Conservation (phyloP, 2,888 invertebrate genomes). For the Tetanocera ferruginea region DNA sequence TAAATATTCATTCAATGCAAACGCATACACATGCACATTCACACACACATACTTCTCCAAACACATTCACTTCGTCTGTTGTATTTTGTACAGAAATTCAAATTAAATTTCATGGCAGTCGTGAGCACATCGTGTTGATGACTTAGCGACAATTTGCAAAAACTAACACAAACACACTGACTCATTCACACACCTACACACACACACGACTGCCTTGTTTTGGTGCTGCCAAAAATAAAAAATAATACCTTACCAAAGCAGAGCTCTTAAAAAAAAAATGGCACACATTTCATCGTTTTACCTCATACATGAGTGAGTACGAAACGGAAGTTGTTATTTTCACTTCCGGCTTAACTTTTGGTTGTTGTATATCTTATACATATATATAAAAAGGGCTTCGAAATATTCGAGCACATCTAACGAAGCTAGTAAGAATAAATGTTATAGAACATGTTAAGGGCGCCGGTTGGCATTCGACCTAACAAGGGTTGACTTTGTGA, state of each 20-base stretch:
- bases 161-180: background rate
- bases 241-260: too few species aligned
- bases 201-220: background rate
- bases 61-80: slow-evolving; percentile 44
- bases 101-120: slow-evolving; percentile 41
- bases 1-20: slow-evolving; percentile 44
- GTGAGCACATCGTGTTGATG: slow-evolving; percentile 18
- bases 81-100: slow-evolving; percentile 36
- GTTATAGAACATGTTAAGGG: too few species aligned
- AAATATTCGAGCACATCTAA: too few species aligned
- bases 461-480: too few species aligned
- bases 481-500: too few species aligned
- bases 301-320: background rate
- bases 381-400: too few species aligned
- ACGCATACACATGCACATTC: slow-evolving; percentile 48
- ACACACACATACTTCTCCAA: background rate
- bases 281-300: background rate
- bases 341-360: slow-evolving; percentile 61
- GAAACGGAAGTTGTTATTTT: slow-evolving; percentile 62
- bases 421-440: too few species aligned
- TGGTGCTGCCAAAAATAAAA: too few species aligned
- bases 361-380: slow-evolving; percentile 47
- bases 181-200: slow-evolving; percentile 50
- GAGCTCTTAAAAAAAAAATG: background rate
- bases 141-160: slow-evolving; percentile 31